Evolutionary conservation across 2,113 vertebrate species (phyloP).

Genomic region (Dipodomys ordii): DNA sequence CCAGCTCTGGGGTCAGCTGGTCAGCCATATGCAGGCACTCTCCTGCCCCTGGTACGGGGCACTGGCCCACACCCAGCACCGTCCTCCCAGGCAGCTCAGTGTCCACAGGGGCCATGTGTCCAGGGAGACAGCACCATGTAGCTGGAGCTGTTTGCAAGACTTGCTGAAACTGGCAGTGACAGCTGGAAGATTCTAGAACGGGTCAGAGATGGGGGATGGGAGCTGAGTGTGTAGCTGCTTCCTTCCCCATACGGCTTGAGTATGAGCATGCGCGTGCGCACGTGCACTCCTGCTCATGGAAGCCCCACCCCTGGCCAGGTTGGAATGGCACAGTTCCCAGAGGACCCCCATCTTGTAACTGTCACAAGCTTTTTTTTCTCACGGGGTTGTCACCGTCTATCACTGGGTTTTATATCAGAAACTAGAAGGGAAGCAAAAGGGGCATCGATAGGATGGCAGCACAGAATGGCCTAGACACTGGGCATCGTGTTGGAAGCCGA

Average conservation of each 20-base stretch:
- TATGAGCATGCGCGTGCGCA: too few species aligned
- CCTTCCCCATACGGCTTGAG: neutral
- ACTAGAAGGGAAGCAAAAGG: neutral
- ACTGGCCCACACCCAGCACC: slow-evolving; percentile 21
- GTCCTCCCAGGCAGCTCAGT: slow-evolving; percentile 36
- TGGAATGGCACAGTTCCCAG: neutral
- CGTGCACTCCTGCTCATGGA: neutral
- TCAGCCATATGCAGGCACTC: neutral
- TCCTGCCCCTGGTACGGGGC: neutral
- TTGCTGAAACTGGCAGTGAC: slow-evolving; percentile 44
- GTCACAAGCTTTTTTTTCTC: neutral
- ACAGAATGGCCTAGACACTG: neutral
- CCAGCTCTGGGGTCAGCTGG: neutral
- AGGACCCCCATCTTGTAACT: neutral
- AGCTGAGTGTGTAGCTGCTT: neutral
- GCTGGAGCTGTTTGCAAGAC: slow-evolving; percentile 64
- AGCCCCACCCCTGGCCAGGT: neutral
- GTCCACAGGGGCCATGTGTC: slow-evolving; percentile 68
- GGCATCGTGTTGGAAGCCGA: neutral
- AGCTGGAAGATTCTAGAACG: slow-evolving; percentile 61
- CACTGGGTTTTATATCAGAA: neutral
- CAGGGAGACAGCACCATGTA: slow-evolving; percentile 71
- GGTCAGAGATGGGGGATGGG: slow-evolving; percentile 24
- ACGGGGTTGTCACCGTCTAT: neutral
- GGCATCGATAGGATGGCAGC: neutral